Evolutionary conservation across 30 jellyfish, hydroid and myxozoan genomes (phyloP), one percentile per base, ranked within the genome.

Genomic region (Clytia hemisphaerica): DNA sequence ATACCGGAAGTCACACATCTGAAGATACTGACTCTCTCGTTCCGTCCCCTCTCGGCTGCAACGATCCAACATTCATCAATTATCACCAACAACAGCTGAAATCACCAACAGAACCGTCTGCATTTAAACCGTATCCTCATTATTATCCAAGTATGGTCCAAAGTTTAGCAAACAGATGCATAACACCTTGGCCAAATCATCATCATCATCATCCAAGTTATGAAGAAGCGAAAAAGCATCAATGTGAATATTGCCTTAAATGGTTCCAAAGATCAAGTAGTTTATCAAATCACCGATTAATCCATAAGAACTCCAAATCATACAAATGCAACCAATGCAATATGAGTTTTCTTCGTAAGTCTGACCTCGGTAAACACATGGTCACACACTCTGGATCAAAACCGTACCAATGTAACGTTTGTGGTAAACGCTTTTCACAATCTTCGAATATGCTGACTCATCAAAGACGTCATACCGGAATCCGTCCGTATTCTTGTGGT

Each of bases 381-480:
- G 89, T 75, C 25, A 75, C 58, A 28, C 94, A 82, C 35, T 73
- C 85, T 1, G 94, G 94, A 30, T 51, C 69, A 16, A 82, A 82
- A 55, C 94, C 94, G 19, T 82, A 82, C 45, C 69, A 49, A 4
- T 82, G 94, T 59, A 45, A 62, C 55, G 67, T 75, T 27, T 82
- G 94, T 45, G 82, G 82, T 14, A 82, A 82, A 38, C 65, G 92
- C 15, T 82, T 82, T 77, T 67, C 89, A 29, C 95, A 84, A 48
- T 84, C 95, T 2, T 84, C 95, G 4, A 84, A 84, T 63, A 76
- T 84, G 93, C 70, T 84, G 25, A 84, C 95, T 0, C 95, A 84
- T 49, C 79, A 63, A 34, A 78, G 95, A 57, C 70, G 93, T 25
- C 95, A 84, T 45, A 54, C 95, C 16, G 95, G 95, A 14, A 71